phyloP scores from a whole-genome alignment of 2,113 vertebrate species.

The Cinclus cinclus region DNA sequence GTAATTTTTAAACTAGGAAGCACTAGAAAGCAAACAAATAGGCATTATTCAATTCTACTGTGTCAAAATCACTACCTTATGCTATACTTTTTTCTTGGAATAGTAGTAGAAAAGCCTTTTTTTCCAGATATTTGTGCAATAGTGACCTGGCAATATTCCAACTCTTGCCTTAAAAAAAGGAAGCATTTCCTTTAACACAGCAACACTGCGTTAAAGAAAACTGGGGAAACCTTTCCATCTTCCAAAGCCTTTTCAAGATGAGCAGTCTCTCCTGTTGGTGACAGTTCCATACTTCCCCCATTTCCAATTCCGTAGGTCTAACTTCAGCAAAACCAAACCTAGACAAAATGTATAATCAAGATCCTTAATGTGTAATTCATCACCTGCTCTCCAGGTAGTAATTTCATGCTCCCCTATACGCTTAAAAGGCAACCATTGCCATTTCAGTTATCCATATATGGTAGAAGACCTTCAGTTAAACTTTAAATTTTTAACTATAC shows the following conservation, averaged over 20 bases:
- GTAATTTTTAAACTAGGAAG: background rate
- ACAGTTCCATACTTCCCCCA: background rate
- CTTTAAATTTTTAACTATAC: background rate
- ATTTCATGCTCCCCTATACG: background rate
- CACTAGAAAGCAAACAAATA: background rate
- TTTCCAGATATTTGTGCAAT: background rate
- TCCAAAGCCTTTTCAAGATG: background rate
- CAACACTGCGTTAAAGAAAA: background rate
- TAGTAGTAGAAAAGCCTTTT: background rate
- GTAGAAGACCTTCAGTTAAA: background rate
- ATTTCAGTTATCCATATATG: background rate
- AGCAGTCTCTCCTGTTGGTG: background rate
- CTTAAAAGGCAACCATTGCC: background rate
- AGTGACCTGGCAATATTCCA: background rate
- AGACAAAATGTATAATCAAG: background rate
- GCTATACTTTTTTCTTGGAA: background rate
- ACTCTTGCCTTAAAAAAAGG: background rate
- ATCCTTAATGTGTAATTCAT: background rate
- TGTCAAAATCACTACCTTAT: background rate
- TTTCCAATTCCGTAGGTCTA: background rate
- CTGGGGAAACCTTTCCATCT: accelerated
- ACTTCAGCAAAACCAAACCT: background rate
- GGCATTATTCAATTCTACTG: background rate
- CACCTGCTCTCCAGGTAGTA: background rate
- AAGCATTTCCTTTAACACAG: background rate